phyloP scores from a whole-genome alignment of 2,888 invertebrate genomes.

The Eupithecia insigniata region DNA sequence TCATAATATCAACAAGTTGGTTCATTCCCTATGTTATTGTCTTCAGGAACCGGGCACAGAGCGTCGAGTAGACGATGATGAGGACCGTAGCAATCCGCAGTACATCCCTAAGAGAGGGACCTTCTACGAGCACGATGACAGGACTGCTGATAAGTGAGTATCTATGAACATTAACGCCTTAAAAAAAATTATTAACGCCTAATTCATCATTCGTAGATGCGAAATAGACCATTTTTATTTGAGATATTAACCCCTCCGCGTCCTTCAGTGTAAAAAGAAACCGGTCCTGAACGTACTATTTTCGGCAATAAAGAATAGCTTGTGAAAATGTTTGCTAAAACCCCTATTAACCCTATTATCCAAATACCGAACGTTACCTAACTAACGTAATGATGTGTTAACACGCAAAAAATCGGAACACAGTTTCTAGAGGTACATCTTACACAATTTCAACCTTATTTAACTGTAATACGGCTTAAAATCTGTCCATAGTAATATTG shows the following conservation, averaged over 20 bases:
- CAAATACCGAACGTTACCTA: not conserved
- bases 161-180: no score
- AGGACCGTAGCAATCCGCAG: slow-evolving; percentile 97
- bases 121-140: slow-evolving; percentile 98
- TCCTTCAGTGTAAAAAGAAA: not conserved
- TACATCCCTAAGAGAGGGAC: slow-evolving; percentile 98
- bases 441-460: not conserved
- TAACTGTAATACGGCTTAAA: not conserved
- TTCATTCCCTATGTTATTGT: not conserved
- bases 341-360: not conserved
- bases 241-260: not conserved
- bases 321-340: not conserved
- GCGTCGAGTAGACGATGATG: slow-evolving; percentile 94
- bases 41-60: slow-evolving; percentile 80
- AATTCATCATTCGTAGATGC: no score
- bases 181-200: no score
- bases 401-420: not conserved
- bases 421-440: not conserved
- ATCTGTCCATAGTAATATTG: not conserved
- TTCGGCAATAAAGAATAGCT: not conserved
- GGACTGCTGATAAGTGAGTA: slow-evolving; percentile 85
- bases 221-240: no score
- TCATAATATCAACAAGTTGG: no score
- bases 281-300: not conserved
- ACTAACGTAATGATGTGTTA: not conserved